Conservation (phyloP, 2,113 vertebrate species). For the Puntigrus tetrazona region DNA sequence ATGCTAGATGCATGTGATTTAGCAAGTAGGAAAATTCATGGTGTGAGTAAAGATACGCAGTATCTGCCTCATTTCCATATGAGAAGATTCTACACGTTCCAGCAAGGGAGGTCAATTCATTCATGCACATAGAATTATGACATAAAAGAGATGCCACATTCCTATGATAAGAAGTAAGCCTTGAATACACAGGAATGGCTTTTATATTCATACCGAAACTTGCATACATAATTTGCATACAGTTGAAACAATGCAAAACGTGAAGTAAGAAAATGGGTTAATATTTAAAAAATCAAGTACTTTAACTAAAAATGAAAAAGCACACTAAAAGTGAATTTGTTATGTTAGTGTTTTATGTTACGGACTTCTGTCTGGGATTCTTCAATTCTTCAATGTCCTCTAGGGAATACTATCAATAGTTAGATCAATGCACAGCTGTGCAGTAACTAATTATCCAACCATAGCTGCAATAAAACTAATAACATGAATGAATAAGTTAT, state of each 20-base stretch:
- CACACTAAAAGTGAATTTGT: not conserved
- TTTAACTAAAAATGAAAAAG: not conserved
- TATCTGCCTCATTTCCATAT: not conserved
- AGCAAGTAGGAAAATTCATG: not conserved
- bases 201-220: not conserved
- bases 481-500: conserved; percentile 2
- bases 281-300: not conserved
- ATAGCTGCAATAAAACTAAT: not conserved
- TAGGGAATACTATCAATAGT: not conserved
- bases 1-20: not conserved
- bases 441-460: conserved; percentile 17
- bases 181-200: not conserved
- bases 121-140: not conserved
- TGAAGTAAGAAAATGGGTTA: not conserved
- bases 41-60: not conserved
- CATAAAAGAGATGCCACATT: not conserved
- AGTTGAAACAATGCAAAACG: not conserved
- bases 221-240: too few species aligned
- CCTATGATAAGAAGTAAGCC: not conserved
- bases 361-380: not conserved
- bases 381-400: not conserved
- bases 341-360: not conserved
- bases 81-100: not conserved
- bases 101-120: not conserved
- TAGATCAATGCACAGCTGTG: conserved; percentile 10